A percentile compares a stretch with the other conserved stretches of the same genome.
Evolutionary conservation across 2,888 invertebrate genomes (phyloP).

Genomic region (Cryptophagus acutangulus): DNA sequence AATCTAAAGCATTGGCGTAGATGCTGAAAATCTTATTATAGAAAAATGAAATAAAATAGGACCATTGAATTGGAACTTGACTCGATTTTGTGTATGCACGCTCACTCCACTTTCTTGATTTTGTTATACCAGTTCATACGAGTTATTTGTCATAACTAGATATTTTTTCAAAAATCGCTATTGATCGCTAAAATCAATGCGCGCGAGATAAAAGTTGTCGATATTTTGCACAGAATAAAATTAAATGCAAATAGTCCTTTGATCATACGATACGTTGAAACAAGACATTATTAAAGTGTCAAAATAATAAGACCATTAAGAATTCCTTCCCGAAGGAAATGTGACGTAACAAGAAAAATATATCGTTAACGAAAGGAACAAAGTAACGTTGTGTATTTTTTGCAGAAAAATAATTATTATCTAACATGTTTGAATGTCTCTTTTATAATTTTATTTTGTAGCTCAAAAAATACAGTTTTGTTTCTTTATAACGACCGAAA

Average conservation of each 20-base stretch:
- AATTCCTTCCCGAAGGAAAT: too few relatives aligned
- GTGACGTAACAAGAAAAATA: too few relatives aligned
- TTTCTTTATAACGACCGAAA: constrained; percentile 10
- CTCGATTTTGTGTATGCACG: constrained; percentile 24
- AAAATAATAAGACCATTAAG: too few relatives aligned
- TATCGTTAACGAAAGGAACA: constrained; percentile 10
- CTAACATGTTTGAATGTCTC: constrained; percentile 14
- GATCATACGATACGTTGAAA: too few relatives aligned
- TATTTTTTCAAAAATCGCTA: too few relatives aligned
- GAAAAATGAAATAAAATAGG: constrained; percentile 19
- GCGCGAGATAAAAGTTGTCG: too few relatives aligned
- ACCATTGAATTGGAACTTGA: constrained; percentile 22
- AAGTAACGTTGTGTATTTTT: too few relatives aligned
- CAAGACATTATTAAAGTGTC: too few relatives aligned
- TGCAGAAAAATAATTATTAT: constrained; percentile 8
- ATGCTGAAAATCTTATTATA: constrained; percentile 21
- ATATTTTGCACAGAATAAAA: too few relatives aligned
- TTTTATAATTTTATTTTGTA: constrained; percentile 10
- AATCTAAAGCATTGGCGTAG: constrained; percentile 12
- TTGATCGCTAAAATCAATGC: too few relatives aligned
- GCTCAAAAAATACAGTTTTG: constrained; percentile 11
- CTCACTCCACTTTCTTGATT: constrained; percentile 25
- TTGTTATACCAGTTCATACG: constrained; percentile 20
- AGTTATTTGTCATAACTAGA: too few relatives aligned
- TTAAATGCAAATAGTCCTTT: too few relatives aligned